Evolutionary conservation across 2,113 vertebrate genomes (phyloP).

Genomic region (Pampusana beccarii): DNA sequence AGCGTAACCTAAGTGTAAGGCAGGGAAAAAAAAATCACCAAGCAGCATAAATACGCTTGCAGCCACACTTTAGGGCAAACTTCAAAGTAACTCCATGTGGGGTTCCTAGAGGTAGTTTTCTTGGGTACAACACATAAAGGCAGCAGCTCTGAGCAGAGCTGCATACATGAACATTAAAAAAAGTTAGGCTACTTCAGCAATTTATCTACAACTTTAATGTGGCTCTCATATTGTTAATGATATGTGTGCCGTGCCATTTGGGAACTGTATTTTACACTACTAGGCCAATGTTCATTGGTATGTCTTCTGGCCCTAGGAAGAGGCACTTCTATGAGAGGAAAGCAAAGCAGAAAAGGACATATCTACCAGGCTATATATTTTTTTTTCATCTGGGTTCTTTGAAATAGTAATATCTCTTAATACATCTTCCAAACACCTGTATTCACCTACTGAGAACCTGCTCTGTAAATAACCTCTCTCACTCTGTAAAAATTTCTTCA

Average conservation of each 20-base stretch:
- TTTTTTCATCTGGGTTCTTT: neutral
- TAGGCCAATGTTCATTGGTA: neutral
- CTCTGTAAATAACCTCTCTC: neutral
- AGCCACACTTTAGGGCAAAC: conserved; percentile 22
- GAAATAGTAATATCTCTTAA: neutral
- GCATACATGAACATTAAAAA: neutral
- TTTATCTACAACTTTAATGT: conserved; percentile 51
- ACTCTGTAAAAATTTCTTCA: neutral
- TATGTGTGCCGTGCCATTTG: conserved; percentile 28
- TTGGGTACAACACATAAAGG: neutral
- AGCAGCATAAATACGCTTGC: neutral
- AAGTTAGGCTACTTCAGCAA: neutral
- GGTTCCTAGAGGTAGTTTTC: neutral
- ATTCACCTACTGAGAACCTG: neutral
- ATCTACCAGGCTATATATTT: neutral
- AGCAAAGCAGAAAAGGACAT: neutral
- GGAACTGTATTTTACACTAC: conserved; percentile 11
- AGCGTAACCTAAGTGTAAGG: neutral
- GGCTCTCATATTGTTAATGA: neutral
- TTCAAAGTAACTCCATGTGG: conserved; percentile 34
- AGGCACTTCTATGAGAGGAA: neutral
- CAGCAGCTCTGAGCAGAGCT: neutral
- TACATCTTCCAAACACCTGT: neutral
- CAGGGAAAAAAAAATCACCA: neutral
- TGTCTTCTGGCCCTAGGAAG: neutral